A percentile compares a stretch with the other conserved stretches of the same genome.
These are phyloP conservation scores for Lerista edwardsae DNA, from an alignment of 2,797 vertebrate genomes.

Conservation along the genomic window DNA sequence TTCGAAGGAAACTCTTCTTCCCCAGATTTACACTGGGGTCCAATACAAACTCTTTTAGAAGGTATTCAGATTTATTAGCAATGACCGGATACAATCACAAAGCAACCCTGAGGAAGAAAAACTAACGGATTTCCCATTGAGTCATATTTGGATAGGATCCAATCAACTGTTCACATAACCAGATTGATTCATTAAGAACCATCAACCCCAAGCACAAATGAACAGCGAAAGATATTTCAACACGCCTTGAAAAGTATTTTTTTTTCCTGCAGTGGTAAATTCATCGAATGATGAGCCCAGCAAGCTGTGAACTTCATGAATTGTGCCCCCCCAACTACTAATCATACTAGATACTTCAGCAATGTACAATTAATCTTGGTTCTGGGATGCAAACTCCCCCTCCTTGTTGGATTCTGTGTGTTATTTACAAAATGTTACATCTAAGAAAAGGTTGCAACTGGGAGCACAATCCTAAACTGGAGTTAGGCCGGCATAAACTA, in stretches of 20 bases:
- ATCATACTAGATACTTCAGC: background rate
- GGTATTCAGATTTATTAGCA: slow-evolving; percentile 63
- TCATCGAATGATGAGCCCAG: slow-evolving; percentile 5
- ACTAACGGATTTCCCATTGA: slow-evolving; percentile 68
- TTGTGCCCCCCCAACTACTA: slow-evolving; percentile 7
- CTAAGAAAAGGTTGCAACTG: slow-evolving; percentile 7
- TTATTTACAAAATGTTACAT: slow-evolving; percentile 19
- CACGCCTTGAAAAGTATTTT: slow-evolving; percentile 54
- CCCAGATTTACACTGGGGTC: slow-evolving; percentile 50
- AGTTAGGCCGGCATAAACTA: no score
- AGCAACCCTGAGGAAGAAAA: slow-evolving; percentile 68
- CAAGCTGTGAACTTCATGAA: slow-evolving; percentile 10
- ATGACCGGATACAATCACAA: slow-evolving; percentile 67
- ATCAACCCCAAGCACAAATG: slow-evolving; percentile 51
- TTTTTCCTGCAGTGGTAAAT: slow-evolving; percentile 42
- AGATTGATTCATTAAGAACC: slow-evolving; percentile 63
- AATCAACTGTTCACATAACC: slow-evolving; percentile 58
- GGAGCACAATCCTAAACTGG: no score
- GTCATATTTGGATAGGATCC: slow-evolving; percentile 68
- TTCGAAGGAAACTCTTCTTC: slow-evolving; percentile 49
- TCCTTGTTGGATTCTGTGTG: background rate
- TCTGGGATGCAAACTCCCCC: background rate
- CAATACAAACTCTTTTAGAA: slow-evolving; percentile 42
- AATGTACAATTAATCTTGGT: background rate
- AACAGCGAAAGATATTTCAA: slow-evolving; percentile 48